These are phyloP conservation scores for Parus major DNA, from an alignment of 2,113 vertebrate species.

Conservation along the genomic window DNA sequence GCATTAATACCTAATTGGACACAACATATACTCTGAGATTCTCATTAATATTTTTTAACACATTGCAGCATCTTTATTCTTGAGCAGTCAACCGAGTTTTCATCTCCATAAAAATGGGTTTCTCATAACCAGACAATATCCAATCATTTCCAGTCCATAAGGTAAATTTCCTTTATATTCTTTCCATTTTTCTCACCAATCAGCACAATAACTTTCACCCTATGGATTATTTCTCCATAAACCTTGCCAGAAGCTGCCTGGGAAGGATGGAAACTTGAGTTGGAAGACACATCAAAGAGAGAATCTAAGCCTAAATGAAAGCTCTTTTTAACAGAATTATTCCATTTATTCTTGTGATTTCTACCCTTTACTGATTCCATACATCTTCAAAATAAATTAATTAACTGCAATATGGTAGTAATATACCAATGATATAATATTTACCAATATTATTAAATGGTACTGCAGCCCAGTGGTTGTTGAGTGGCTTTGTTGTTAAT, in stretches of 20 bases:
- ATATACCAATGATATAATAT: background rate
- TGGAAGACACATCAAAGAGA: background rate
- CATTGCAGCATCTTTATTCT: slow-evolving; percentile 64
- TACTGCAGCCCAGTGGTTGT: background rate
- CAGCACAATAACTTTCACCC: slow-evolving; percentile 36
- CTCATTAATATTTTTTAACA: slow-evolving; percentile 78
- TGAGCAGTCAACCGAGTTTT: slow-evolving; percentile 72
- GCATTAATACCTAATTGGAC: slow-evolving; percentile 73
- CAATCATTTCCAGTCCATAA: slow-evolving; percentile 78
- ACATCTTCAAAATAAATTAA: background rate
- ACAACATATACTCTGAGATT: slow-evolving; percentile 67
- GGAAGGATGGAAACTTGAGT: background rate
- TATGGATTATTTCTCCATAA: slow-evolving; percentile 31
- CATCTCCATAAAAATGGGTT: slow-evolving; percentile 67
- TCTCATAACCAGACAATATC: slow-evolving; percentile 70
- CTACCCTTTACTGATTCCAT: background rate
- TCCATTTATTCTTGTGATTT: background rate
- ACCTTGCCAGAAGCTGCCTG: background rate
- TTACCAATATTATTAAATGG: background rate
- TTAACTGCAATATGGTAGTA: background rate
- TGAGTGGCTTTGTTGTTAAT: background rate
- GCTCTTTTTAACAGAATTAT: background rate
- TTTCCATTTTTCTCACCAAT: slow-evolving; percentile 54
- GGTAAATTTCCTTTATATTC: slow-evolving; percentile 64
- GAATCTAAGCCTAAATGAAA: background rate